Evolutionary conservation across 1,140 invertebrate species (phyloP), one percentile per base, ranked within the genome.

Genomic region (Penaeus vannamei): DNA sequence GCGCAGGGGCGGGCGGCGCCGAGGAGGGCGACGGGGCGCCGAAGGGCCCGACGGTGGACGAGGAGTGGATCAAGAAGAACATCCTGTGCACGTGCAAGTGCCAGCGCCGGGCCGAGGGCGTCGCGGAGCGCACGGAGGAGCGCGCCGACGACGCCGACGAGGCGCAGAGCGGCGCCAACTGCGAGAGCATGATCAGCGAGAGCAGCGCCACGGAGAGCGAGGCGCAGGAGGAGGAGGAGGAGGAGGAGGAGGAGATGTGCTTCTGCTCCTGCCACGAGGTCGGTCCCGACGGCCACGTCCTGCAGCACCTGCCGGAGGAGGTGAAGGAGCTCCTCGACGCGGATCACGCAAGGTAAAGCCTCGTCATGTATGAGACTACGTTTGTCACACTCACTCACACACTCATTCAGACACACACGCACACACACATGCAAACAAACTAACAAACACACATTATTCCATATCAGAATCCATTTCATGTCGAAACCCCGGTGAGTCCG

Each of bases 1-100:
- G 26, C 5, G 64, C 23, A 7, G 19, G 32, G 29, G 76, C 62
- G 32, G 14, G 17, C 59, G 76, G 23, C 14, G 85, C 14, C 3
- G 46, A 64, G 22, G 61, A 2, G 1, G 36, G 61, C 22, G 85
- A 79, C 3, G 69, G n/a, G 26, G 69, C 69, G 26, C 2, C 26
- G n/a, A 60, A 53, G 82, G 26, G 36, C 5, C 32, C 77, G 7
- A 62, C 20, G 22, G 72, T 89, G 69, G 83, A 89, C 60, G 87
- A 89, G 53, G 82, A 89, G 32, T 89, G 87, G 87, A 89, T 89
- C 72, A 89, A 89, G 53, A 89, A 89, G 72, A 89, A 89, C 72
- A 89, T 89, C 22, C 26, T 89, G 81, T 89, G 87, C 66, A 89
- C 87, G 69, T 89, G 87, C 72, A 77, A 84, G n/a, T 89, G 87